Percentiles rank a stretch among this genome's conserved stretches.
phyloP scores from a whole-genome alignment of 2,888 invertebrate genomes.

The Monochamus alternatus region DNA sequence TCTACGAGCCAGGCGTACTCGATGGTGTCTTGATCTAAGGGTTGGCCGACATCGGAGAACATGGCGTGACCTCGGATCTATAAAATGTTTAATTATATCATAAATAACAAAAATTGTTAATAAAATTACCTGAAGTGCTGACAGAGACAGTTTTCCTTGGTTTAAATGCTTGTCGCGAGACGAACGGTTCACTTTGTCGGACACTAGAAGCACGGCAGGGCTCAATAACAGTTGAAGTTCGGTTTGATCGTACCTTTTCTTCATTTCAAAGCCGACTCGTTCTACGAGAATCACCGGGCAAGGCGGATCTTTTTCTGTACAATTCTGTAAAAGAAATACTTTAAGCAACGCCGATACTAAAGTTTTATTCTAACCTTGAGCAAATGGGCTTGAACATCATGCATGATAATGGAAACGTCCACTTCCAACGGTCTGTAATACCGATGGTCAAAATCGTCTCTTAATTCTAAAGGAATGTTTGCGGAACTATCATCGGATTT shows the following conservation, averaged over 20 bases:
- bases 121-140: constrained; percentile 82
- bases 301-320: constrained; percentile 90
- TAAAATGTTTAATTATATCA: constrained; percentile 31
- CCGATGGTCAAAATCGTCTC: constrained; percentile 88
- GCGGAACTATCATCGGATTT: constrained; percentile 79
- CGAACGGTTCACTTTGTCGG: constrained; percentile 82
- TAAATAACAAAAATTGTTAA: background rate
- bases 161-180: constrained; percentile 82
- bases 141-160: constrained; percentile 89
- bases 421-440: constrained; percentile 93
- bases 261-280: constrained; percentile 97
- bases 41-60: constrained; percentile 94
- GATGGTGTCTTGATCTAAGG: constrained; percentile 93
- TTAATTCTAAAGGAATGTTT: constrained; percentile 83
- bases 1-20: constrained; percentile 99
- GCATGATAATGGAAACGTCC: constrained; percentile 92
- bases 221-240: constrained; percentile 91
- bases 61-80: constrained; percentile 94
- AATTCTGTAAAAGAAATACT: constrained; percentile 75
- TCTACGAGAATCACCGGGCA: constrained; percentile 93
- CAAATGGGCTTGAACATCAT: constrained; percentile 96
- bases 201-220: constrained; percentile 88
- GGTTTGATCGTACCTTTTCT: constrained; percentile 93
- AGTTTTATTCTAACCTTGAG: constrained; percentile 76
- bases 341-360: background rate